phyloP scores from a whole-genome alignment of 1,140 invertebrate species.

The Formica exsecta region DNA sequence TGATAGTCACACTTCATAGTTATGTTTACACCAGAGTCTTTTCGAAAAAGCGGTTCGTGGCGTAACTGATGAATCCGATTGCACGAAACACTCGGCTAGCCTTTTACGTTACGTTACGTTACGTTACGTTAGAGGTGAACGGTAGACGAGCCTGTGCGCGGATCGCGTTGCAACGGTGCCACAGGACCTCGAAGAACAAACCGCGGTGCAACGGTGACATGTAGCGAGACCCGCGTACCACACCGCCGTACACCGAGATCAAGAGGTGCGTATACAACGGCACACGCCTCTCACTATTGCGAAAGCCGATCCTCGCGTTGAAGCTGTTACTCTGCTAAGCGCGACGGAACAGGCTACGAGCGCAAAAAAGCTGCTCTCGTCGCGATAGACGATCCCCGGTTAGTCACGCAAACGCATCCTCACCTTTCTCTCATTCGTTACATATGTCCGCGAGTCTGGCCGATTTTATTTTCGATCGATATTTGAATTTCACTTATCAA shows the following conservation, averaged over 20 bases:
- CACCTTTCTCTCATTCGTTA: not conserved
- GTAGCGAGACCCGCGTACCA: slow-evolving; percentile 55
- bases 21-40: not conserved
- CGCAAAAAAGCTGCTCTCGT: slow-evolving; percentile 27
- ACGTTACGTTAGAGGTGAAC: slow-evolving; percentile 45
- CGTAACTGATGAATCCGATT: slow-evolving; percentile 37
- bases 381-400: not conserved
- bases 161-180: slow-evolving; percentile 55
- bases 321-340: slow-evolving; percentile 44
- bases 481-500: not conserved
- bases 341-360: slow-evolving; percentile 40
- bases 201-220: slow-evolving; percentile 71
- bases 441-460: not conserved
- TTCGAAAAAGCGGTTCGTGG: slow-evolving; percentile 1
- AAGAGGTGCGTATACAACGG: slow-evolving; percentile 75
- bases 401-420: slow-evolving; percentile 22
- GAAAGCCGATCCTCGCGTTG: slow-evolving; percentile 66
- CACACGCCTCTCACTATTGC: slow-evolving; percentile 81
- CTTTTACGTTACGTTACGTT: slow-evolving; percentile 55
- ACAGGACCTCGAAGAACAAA: slow-evolving; percentile 52
- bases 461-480: slow-evolving; percentile 15
- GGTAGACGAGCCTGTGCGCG: slow-evolving; percentile 28
- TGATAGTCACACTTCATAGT: not conserved
- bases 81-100: slow-evolving; percentile 41
- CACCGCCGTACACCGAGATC: slow-evolving; percentile 53